Evolutionary conservation across 2,113 vertebrate species (phyloP).

Genomic region (Hylia prasina): DNA sequence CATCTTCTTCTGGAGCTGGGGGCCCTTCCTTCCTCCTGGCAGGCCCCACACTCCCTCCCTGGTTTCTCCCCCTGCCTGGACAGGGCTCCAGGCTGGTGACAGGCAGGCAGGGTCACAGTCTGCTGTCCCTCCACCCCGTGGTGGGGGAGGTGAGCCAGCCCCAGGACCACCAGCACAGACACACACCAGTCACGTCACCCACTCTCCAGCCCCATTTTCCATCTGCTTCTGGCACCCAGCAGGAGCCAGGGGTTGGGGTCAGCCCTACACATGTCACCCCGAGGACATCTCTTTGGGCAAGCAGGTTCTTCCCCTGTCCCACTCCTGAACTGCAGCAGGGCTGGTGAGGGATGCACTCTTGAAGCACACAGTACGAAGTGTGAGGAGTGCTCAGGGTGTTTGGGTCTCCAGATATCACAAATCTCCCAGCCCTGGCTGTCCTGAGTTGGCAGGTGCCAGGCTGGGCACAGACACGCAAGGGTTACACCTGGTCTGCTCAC

Average conservation of each 20-base stretch:
- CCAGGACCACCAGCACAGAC: not conserved
- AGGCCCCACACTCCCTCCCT: not conserved
- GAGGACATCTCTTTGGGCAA: not conserved
- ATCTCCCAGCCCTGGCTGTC: not conserved
- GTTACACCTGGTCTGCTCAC: not conserved
- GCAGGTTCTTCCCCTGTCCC: not conserved
- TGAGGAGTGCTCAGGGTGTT: accelerated
- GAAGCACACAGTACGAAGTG: accelerated
- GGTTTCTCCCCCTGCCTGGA: accelerated
- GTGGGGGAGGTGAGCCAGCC: not conserved
- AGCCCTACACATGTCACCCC: accelerated
- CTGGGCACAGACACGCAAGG: not conserved
- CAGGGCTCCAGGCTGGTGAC: not conserved
- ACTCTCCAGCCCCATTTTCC: not conserved
- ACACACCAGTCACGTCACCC: accelerated
- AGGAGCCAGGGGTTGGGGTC: not conserved
- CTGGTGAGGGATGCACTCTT: not conserved
- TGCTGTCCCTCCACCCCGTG: accelerated
- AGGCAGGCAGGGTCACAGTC: accelerated
- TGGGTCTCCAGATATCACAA: not conserved
- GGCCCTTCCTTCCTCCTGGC: not conserved
- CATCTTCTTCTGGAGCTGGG: not conserved
- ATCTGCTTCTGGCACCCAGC: not conserved
- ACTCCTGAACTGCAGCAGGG: not conserved
- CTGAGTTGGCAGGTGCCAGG: not conserved